These are phyloP conservation scores for Allacma fusca DNA, from an alignment of 2,888 invertebrate species.

Conservation along the genomic window DNA sequence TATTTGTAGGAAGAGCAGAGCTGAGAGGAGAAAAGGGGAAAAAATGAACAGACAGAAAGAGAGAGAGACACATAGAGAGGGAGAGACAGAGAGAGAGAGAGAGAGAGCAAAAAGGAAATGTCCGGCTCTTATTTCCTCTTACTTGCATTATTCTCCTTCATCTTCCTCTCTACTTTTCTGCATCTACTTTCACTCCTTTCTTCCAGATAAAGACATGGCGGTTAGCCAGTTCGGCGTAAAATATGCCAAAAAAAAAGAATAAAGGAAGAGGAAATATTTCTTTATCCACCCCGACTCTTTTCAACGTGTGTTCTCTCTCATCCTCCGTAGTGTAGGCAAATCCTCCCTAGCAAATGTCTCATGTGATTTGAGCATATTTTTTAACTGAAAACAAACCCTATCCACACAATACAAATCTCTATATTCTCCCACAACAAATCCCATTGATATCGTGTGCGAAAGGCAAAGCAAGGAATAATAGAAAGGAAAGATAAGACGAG, in stretches of 20 bases:
- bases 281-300: slow-evolving; percentile 17
- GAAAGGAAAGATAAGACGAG: background rate
- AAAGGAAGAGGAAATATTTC: slow-evolving; percentile 26
- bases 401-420: too few relatives aligned
- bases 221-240: slow-evolving; percentile 34
- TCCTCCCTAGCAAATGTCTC: too few relatives aligned
- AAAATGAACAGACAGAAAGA: background rate
- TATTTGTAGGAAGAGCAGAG: too few relatives aligned
- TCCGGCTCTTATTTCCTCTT: too few relatives aligned
- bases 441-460: background rate
- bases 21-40: background rate
- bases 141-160: background rate
- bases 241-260: slow-evolving; percentile 25
- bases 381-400: too few relatives aligned
- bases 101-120: too few relatives aligned
- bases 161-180: slow-evolving; percentile 16
- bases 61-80: too few relatives aligned
- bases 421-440: too few relatives aligned
- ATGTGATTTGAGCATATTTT: too few relatives aligned
- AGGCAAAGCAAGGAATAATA: background rate
- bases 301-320: slow-evolving; percentile 6
- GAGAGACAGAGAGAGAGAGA: too few relatives aligned
- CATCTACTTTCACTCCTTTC: background rate
- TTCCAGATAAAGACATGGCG: slow-evolving; percentile 28
- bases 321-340: background rate